Evolutionary conservation across 2,797 vertebrate species (phyloP).

Genomic region (Hydrophis major): DNA sequence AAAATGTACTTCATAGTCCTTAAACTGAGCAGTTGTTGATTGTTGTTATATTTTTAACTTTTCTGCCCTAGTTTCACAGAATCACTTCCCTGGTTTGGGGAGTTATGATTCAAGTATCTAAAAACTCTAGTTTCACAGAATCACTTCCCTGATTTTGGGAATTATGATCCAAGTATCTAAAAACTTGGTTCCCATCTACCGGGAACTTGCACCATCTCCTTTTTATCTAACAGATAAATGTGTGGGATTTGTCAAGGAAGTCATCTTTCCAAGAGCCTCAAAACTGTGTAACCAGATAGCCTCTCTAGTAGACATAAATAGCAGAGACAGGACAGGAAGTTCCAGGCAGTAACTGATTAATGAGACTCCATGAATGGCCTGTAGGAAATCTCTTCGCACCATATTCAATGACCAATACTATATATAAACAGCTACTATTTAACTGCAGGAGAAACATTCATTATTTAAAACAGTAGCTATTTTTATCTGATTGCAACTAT

Average conservation of each 20-base stretch:
- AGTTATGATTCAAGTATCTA: neutral
- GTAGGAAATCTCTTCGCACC: neutral
- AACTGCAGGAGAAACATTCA: neutral
- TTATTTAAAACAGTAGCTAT: neutral
- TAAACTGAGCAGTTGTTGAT: neutral
- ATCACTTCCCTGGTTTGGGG: neutral
- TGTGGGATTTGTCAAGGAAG: neutral
- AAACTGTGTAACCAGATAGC: neutral
- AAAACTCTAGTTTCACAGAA: neutral
- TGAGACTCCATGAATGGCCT: neutral
- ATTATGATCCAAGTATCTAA: neutral
- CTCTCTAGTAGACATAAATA: neutral
- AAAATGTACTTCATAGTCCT: neutral
- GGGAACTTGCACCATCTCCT: neutral
- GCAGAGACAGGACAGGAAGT: slow-evolving; percentile 4
- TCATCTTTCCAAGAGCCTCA: neutral
- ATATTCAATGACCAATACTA: neutral
- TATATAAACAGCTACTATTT: neutral
- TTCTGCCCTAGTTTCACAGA: neutral
- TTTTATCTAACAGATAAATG: neutral
- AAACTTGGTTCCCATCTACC: neutral
- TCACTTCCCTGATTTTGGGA: neutral
- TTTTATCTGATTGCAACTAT: neutral
- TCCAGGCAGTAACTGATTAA: neutral
- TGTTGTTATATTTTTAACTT: neutral